Conservation (phyloP, 2,888 invertebrate genomes). For the Horisme vitalbata region DNA sequence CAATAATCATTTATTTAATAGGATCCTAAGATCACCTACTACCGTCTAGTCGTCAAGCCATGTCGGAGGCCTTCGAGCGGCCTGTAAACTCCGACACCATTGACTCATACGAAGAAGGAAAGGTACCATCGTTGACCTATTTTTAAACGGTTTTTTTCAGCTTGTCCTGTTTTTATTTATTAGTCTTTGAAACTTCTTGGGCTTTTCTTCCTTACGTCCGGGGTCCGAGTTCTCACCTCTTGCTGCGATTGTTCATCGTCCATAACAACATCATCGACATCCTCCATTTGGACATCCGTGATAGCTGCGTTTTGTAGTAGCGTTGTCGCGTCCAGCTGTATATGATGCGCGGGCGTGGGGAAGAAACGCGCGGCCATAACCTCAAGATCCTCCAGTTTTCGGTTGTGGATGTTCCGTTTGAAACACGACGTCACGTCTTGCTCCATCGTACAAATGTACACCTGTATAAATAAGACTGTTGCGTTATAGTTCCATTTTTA, state of each 20-base stretch:
- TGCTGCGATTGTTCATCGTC: constrained; percentile 63
- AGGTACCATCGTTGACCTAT: too few relatives aligned
- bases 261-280: constrained; percentile 76
- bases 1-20: too few relatives aligned
- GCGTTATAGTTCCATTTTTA: too few relatives aligned
- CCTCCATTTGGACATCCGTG: constrained; percentile 93
- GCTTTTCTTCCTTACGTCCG: too few relatives aligned
- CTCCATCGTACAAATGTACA: constrained; percentile 94
- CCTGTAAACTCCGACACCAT: too few relatives aligned
- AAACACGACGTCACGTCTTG: constrained; percentile 90
- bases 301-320: constrained; percentile 93
- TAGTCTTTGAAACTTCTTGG: too few relatives aligned
- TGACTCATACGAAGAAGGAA: too few relatives aligned
- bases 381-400: constrained; percentile 90
- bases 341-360: constrained; percentile 90
- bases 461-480: constrained; percentile 85
- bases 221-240: constrained; percentile 64
- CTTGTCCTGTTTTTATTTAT: too few relatives aligned
- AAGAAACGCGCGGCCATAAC: constrained; percentile 88
- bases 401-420: constrained; percentile 92
- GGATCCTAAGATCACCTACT: too few relatives aligned
- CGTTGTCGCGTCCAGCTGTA: constrained; percentile 91
- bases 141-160: too few relatives aligned
- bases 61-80: too few relatives aligned
- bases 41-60: too few relatives aligned